phyloP scores from a whole-genome alignment of 2,888 invertebrate genomes.

The Acheta domesticus region DNA sequence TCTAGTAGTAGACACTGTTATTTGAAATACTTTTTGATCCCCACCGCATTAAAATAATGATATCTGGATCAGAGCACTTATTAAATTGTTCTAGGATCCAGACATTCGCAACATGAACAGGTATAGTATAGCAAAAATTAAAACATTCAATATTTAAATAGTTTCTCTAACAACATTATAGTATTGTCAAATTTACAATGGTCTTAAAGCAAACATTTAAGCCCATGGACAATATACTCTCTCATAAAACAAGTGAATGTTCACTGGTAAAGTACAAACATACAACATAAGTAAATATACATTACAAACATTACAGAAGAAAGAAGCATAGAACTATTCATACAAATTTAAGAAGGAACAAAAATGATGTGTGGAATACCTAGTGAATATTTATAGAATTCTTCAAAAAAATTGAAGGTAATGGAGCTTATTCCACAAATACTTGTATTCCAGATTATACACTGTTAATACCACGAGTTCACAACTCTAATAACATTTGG shows the following conservation, averaged over 20 bases:
- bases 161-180: background rate
- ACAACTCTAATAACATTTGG: slow-evolving; percentile 2
- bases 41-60: background rate
- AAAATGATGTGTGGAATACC: background rate
- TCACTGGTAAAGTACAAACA: background rate
- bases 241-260: background rate
- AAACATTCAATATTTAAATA: background rate
- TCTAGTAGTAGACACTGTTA: background rate
- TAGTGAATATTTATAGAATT: background rate
- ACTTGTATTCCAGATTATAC: background rate
- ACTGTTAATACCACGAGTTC: background rate
- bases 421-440: background rate
- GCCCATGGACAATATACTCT: slow-evolving; percentile 5
- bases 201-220: background rate
- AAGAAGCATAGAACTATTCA: background rate
- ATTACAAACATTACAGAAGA: background rate
- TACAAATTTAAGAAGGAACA: background rate
- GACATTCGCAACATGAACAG: slow-evolving; percentile 5
- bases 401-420: background rate
- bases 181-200: background rate
- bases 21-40: background rate
- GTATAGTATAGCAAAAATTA: background rate
- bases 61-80: background rate
- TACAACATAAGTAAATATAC: background rate
- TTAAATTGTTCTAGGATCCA: background rate